Base-by-base conservation (phyloP, 2,888 invertebrate genomes). In the Cephus sareptanus region DNA sequence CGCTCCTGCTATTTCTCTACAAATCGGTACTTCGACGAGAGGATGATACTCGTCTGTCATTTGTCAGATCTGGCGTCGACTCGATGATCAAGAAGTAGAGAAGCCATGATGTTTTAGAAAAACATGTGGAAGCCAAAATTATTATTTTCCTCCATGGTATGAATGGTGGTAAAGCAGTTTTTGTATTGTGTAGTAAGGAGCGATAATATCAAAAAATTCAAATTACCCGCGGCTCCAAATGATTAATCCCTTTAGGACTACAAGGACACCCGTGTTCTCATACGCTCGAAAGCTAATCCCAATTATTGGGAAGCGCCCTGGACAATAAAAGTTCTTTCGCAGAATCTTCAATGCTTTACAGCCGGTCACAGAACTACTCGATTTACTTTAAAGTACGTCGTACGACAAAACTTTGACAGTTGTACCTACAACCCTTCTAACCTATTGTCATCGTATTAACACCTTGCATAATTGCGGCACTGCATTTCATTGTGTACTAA, bases 401-500 rank as follows among this genome's bases (percentile, higher is more conserved):
- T 77, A 78, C 74, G 81, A 82, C 83, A 78, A 83, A 81, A 80
- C 83, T 83, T 77, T 78, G 79, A 80, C 75, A 77, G 80, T 83
- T 84, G 85, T 81, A 83, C 82, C 76, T 77, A 84, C 84, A 83
- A 85, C 85, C 84, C 85, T 81, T 83, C 77, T 79, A 79, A 79
- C 82, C 87, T 84, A 90, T 90, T 90, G 90, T 90, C 84, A 87
- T 87, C 87, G 90, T 87, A 90, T 90, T 90, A 90, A 90, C 90
- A 90, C 90, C 90, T 90, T 89, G 86, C 87, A 90, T 90, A 90
- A 90, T 90, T 90, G 90, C 87, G 83, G 83, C 84, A 82, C 83
- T 84, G 83, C 84, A 76, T 73, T 87, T 87, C 87, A 88, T 88
- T 88, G 89, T 89, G 85, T 81, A 77, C 35, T 40, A 73, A 23